Conservation (phyloP, 2,797 vertebrate genomes). For the Hemitrygon akajei region DNA sequence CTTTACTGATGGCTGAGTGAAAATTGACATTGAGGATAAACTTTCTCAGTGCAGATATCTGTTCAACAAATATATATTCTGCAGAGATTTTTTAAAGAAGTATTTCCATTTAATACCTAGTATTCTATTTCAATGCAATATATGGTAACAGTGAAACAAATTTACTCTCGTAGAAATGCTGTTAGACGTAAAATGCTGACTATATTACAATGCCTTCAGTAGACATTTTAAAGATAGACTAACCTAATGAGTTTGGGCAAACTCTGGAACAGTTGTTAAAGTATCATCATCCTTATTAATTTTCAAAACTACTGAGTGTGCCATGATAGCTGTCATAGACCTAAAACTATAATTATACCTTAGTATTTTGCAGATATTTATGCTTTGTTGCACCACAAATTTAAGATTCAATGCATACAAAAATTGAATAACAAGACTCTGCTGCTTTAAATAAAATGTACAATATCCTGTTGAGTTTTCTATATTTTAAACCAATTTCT, state of each 20-base stretch:
- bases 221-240: conserved; percentile 89
- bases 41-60: neutral
- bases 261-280: conserved; percentile 98
- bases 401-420: conserved; percentile 13
- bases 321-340: conserved; percentile 98
- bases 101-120: neutral
- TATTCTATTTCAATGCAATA: neutral
- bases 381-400: conserved; percentile 41
- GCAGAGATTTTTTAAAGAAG: neutral
- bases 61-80: neutral
- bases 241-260: conserved; percentile 99
- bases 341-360: conserved; percentile 85
- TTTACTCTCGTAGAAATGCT: conserved; percentile 58
- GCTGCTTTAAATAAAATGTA: conserved; percentile 35
- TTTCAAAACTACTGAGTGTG: conserved; percentile 95
- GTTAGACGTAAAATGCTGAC: conserved; percentile 72
- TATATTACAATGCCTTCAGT: conserved; percentile 82
- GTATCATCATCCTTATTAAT: conserved; percentile 99
- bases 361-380: conserved; percentile 46
- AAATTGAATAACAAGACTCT: conserved; percentile 12
- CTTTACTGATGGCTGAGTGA: neutral
- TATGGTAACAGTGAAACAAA: neutral
- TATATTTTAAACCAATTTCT: neutral
- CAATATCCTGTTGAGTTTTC: neutral
- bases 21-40: neutral